Conservation (phyloP, 1,140 invertebrate genomes). For the Pogonomyrmex barbatus region DNA sequence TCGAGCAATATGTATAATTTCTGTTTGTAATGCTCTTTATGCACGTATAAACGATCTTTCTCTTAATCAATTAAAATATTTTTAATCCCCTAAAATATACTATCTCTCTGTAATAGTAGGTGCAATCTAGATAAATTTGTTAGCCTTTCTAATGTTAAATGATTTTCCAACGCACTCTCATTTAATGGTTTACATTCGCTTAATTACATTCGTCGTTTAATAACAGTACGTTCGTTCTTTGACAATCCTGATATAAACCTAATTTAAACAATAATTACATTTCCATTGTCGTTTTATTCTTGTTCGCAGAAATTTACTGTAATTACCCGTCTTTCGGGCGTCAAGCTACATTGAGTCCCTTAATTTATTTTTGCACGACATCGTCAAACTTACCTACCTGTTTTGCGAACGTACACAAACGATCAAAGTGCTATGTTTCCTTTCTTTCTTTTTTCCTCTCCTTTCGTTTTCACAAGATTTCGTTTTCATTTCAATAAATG, state of each 20-base stretch:
- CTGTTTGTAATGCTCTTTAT: not conserved
- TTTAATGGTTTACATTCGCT: slow-evolving; percentile 11
- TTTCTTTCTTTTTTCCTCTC: not conserved
- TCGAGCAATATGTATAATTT: not conserved
- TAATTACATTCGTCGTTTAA: slow-evolving; percentile 20
- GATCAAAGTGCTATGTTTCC: not conserved
- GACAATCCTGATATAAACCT: slow-evolving; percentile 33
- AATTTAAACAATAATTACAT: slow-evolving; percentile 43
- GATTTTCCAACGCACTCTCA: not conserved
- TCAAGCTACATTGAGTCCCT: slow-evolving; percentile 23
- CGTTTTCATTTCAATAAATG: not conserved
- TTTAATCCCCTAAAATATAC: no score
- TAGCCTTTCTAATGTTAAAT: slow-evolving; percentile 1
- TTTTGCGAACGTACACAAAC: not conserved
- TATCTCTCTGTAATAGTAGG: not conserved
- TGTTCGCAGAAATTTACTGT: slow-evolving; percentile 3
- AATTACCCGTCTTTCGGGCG: slow-evolving; percentile 15
- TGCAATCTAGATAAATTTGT: not conserved
- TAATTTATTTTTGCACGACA: slow-evolving; percentile 34
- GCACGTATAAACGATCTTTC: not conserved
- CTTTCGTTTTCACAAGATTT: not conserved
- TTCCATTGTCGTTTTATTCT: slow-evolving; percentile 8
- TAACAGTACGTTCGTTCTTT: slow-evolving; percentile 4
- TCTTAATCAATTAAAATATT: not conserved
- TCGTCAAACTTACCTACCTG: not conserved